Conservation (phyloP, 2,797 vertebrate genomes). For the Melanotaenia trifasciata region DNA sequence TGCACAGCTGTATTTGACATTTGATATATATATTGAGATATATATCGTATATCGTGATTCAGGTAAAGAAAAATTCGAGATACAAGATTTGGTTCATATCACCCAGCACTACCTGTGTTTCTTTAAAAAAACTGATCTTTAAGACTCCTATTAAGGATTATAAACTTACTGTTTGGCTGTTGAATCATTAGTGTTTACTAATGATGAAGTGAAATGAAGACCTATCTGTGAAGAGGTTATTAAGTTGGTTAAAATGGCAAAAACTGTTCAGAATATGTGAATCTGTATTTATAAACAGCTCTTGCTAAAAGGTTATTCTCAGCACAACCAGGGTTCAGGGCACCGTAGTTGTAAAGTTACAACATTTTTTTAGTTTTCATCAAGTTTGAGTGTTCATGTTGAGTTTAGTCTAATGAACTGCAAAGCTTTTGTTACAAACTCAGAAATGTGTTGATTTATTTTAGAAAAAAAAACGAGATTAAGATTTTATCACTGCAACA, state of each 20-base stretch:
- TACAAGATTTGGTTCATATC: too few relatives aligned
- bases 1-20: too few relatives aligned
- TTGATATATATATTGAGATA: too few relatives aligned
- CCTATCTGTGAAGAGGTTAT: slow-evolving; percentile 1
- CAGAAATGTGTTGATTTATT: slow-evolving; percentile 7
- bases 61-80: too few relatives aligned
- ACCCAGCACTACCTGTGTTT: too few relatives aligned
- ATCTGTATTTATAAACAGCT: slow-evolving; percentile 16
- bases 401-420: neutral
- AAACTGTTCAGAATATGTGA: neutral
- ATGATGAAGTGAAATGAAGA: neutral
- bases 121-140: neutral
- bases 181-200: neutral
- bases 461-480: neutral
- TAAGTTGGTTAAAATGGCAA: neutral
- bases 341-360: neutral
- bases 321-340: neutral
- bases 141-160: neutral
- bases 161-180: neutral
- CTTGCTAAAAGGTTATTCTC: neutral
- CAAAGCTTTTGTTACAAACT: neutral
- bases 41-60: too few relatives aligned
- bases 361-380: neutral
- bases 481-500: neutral
- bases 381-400: neutral